phyloP scores from a whole-genome alignment of 2,113 vertebrate genomes.

The Calcarius ornatus region DNA sequence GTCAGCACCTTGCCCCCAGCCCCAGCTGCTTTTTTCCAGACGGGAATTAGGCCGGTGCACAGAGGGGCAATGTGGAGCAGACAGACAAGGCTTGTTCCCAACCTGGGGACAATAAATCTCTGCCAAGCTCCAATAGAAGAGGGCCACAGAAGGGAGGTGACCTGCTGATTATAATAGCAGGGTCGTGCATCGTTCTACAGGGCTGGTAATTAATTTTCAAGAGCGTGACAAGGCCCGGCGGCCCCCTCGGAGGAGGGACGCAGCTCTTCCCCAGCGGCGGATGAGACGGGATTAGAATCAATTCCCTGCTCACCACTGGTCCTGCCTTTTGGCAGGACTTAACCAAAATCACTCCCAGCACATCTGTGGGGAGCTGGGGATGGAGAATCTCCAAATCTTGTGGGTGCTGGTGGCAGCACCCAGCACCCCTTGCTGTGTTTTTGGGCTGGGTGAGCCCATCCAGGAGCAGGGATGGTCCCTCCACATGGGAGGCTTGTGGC shows the following conservation, averaged over 20 bases:
- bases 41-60: neutral
- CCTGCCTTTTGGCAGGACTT: neutral
- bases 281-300: neutral
- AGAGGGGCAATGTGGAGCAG: neutral
- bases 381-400: neutral
- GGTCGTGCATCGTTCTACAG: neutral
- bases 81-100: neutral
- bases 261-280: neutral
- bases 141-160: conserved; percentile 5
- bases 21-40: neutral
- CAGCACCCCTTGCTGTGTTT: rapidly evolving
- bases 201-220: conserved; percentile 65
- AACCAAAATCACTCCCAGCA: neutral
- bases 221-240: neutral
- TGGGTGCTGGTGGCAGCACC: neutral
- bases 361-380: neutral
- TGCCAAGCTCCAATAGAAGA: neutral
- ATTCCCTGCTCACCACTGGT: neutral
- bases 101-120: conserved; percentile 36
- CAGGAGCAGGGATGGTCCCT: rapidly evolving
- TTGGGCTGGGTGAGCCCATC: neutral
- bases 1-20: neutral
- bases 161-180: conserved; percentile 48
- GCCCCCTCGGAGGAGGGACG: neutral
- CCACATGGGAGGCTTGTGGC: rapidly evolving